A percentile compares a stretch with the other conserved stretches of the same genome.
These are phyloP conservation scores for Corythucha ciliata DNA, from an alignment of 2,888 invertebrate genomes.

Conservation along the genomic window DNA sequence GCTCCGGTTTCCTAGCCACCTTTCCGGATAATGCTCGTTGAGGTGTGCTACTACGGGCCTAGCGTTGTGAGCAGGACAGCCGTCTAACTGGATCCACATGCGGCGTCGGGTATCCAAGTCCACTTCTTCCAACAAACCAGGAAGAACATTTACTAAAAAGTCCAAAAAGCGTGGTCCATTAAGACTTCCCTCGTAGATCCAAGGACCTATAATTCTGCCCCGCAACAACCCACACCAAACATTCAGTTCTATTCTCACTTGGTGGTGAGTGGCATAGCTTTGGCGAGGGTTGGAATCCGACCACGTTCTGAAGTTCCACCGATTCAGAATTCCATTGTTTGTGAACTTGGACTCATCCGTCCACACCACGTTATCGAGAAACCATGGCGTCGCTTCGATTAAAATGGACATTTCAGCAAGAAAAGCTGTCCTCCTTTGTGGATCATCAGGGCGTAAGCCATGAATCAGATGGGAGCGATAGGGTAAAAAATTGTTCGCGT, in stretches of 20 bases:
- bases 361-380: not conserved
- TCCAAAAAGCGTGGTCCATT: not conserved
- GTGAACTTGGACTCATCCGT: slow-evolving; percentile 2
- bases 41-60: too few relatives aligned
- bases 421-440: not conserved
- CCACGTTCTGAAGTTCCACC: slow-evolving; percentile 5
- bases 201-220: not conserved
- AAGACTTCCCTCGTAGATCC: not conserved
- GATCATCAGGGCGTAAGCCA: not conserved
- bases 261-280: not conserved
- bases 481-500: too few relatives aligned
- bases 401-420: not conserved
- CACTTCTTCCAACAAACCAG: slow-evolving; percentile 2
- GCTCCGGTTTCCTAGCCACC: too few relatives aligned
- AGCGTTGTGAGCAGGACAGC: not conserved
- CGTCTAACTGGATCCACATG: not conserved
- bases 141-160: not conserved
- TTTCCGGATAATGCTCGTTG: too few relatives aligned
- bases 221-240: slow-evolving; percentile 1
- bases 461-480: too few relatives aligned
- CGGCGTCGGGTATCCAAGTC: not conserved
- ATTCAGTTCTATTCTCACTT: not conserved
- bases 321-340: not conserved
- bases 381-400: not conserved
- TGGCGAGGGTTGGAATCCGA: not conserved